phyloP scores from a whole-genome alignment of 2,113 vertebrate species.

The Caretta caretta region DNA sequence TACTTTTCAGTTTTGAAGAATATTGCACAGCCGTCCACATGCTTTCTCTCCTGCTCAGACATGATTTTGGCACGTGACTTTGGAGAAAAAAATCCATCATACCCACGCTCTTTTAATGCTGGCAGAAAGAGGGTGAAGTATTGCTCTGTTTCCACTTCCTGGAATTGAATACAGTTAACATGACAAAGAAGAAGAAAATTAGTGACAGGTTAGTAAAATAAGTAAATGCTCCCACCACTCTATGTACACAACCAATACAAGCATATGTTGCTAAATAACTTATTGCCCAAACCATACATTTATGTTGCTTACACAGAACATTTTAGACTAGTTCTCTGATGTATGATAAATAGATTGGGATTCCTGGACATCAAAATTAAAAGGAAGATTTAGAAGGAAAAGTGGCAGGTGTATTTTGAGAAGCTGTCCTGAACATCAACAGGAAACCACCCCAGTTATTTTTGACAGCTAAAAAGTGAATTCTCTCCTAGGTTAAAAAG shows the following conservation, averaged over 20 bases:
- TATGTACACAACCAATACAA: neutral
- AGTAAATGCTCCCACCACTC: neutral
- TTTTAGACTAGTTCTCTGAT: neutral
- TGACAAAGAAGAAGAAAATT: neutral
- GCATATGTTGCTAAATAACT: neutral
- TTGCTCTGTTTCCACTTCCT: conserved; percentile 99
- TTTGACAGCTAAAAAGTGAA: accelerated
- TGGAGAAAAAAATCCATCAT: conserved; percentile 98
- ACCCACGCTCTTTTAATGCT: conserved; percentile 94
- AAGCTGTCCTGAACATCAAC: neutral
- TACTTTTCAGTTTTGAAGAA: conserved; percentile 99
- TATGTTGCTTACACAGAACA: neutral
- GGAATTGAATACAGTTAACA: conserved; percentile 57
- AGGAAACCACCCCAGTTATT: neutral
- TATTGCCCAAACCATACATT: neutral
- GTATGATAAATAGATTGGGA: neutral
- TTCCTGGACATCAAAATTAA: neutral
- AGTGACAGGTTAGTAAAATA: neutral
- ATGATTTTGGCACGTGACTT: conserved; percentile 99
- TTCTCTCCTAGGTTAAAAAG: neutral
- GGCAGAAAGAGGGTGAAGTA: conserved; percentile 97
- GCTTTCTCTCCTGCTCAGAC: conserved; percentile 97
- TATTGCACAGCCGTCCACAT: conserved; percentile 98
- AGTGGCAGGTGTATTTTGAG: neutral
- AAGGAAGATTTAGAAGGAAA: neutral